Conservation (phyloP, 2,888 invertebrate species). For the Branchellion lobata region DNA sequence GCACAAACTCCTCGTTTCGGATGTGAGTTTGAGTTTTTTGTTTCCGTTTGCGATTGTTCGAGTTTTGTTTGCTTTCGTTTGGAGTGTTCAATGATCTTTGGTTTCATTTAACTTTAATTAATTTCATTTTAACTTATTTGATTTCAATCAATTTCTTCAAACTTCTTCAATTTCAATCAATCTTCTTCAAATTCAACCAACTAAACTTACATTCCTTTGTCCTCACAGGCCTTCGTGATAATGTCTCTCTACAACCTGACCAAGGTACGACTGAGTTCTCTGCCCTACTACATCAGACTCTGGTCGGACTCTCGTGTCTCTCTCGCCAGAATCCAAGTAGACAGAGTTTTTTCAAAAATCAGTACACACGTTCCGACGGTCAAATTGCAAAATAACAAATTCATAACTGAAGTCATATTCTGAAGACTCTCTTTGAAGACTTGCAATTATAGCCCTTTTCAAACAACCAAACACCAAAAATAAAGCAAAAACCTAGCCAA, state of each 20-base stretch:
- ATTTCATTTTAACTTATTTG: background rate
- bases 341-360: background rate
- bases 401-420: too few species aligned
- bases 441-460: too few species aligned
- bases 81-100: background rate
- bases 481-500: too few species aligned
- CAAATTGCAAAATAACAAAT: too few species aligned
- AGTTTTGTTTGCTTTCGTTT: background rate
- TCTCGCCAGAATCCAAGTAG: slow-evolving; percentile 22
- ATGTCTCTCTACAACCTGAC: slow-evolving; percentile 41
- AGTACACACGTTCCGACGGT: too few species aligned
- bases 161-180: too few species aligned
- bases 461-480: too few species aligned
- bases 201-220: too few species aligned
- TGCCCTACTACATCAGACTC: slow-evolving; percentile 33
- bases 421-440: too few species aligned
- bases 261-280: slow-evolving; percentile 7
- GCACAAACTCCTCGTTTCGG: slow-evolving; percentile 67
- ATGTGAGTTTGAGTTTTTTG: slow-evolving; percentile 64
- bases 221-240: slow-evolving; percentile 45
- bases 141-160: too few species aligned
- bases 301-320: slow-evolving; percentile 34
- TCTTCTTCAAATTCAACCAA: too few species aligned
- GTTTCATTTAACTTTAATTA: background rate
- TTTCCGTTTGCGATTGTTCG: background rate